Evolutionary conservation across 2,113 vertebrate species (phyloP), one percentile per base, ranked within the genome.

Genomic region (Larimichthys polyactis): DNA sequence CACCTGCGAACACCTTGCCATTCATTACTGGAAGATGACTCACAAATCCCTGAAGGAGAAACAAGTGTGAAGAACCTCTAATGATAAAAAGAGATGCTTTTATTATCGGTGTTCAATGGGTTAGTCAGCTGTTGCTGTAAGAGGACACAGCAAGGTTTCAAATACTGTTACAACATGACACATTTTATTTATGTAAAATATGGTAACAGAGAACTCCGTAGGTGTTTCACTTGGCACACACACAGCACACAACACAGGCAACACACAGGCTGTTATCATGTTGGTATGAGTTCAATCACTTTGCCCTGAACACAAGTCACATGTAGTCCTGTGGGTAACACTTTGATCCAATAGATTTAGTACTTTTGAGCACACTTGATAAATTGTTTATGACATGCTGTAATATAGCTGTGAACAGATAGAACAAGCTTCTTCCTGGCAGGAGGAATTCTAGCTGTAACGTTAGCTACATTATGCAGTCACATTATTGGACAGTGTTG

Each of bases 11-110:
- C 48, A 83, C 62, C 79, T 78, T 74, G 46, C 17, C 0, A 7
- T 66, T 71, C n/a, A 64, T 84, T 67, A 72, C 62, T 52, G 72
- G 27, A 79, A 11, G 0, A 75, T 82, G 68, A 82, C 36, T 86
- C 79, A 80, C 36, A 62, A 27, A 63, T 57, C 51, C 75, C 48
- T 0, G 22, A 67, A 49, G 57, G 59, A 76, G 55, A 62, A 46
- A 64, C 40, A 67, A 54, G 58, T 62, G 40, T 80, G 65, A 82
- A 51, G 40, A 14, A 11, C 44, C 44, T 79, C 27, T 59, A 29
- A 79, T 71, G 44, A 59, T 32, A 51, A 80, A 79, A 52, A 75
- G 3, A 72, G 51, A 51, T 49, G 17, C 11, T 65, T 5, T 4
- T 36, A 48, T 72, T 44, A 59, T 10, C 75, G 60, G 69, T 29